Percentiles rank a stretch among this genome's conserved stretches.
Conservation (phyloP, 2,888 invertebrate species). For the Entomobrya proxima region DNA sequence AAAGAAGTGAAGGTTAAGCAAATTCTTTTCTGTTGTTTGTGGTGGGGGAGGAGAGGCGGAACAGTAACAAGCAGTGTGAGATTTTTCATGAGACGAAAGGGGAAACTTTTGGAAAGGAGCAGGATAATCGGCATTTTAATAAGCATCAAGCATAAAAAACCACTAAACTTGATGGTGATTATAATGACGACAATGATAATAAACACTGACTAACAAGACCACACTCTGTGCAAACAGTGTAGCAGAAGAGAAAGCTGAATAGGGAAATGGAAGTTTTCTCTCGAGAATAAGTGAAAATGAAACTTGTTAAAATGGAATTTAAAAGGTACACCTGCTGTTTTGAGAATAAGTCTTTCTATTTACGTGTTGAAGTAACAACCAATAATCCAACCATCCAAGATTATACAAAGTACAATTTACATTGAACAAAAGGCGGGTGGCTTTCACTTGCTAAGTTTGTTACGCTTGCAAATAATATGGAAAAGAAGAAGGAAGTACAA, state of each 20-base stretch:
- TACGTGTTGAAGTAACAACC: no score
- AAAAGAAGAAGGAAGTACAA: no score
- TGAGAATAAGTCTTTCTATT: not conserved
- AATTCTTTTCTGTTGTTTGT: no score
- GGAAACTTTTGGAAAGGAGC: not conserved
- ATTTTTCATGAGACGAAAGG: not conserved
- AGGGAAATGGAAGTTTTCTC: not conserved
- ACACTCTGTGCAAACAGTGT: not conserved
- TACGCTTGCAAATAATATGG: no score
- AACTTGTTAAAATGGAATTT: not conserved
- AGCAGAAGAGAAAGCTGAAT: no score
- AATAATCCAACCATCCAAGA: no score
- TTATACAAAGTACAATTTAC: no score
- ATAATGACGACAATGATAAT: not conserved
- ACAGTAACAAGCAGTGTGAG: not conserved
- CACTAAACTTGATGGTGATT: not conserved
- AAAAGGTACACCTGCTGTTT: not conserved
- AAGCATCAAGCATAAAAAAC: not conserved
- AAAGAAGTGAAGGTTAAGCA: not conserved
- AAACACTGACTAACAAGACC: not conserved
- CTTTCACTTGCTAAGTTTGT: no score
- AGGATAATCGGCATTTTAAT: slow-evolving; percentile 10
- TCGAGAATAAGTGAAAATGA: not conserved
- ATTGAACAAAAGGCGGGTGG: no score
- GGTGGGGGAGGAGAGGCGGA: not conserved